Evolutionary conservation across 2,113 vertebrate species (phyloP).

Genomic region (Alexandromys fortis): DNA sequence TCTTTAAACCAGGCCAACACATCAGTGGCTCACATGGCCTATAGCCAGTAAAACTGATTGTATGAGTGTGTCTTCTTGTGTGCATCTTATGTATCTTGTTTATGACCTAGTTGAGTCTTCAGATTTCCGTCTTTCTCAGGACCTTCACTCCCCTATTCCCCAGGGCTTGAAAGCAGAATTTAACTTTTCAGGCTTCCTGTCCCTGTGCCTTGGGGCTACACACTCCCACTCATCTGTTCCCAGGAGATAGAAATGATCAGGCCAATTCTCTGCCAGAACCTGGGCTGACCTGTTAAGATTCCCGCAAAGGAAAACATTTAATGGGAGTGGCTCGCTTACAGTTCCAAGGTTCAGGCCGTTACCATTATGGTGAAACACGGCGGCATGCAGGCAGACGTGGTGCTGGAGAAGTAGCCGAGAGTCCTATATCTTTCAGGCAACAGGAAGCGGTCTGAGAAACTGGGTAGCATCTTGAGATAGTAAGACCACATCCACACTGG

Average conservation of each 20-base stretch:
- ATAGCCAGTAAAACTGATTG: background rate
- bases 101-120: background rate
- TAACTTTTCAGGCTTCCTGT: slow-evolving; percentile 25
- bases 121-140: background rate
- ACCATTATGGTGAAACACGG: background rate
- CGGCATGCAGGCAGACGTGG: background rate
- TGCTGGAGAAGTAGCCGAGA: background rate
- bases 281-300: slow-evolving; percentile 26
- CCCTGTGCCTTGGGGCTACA: slow-evolving; percentile 13
- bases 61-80: background rate
- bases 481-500: background rate
- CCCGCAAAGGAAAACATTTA: background rate
- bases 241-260: background rate
- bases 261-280: background rate
- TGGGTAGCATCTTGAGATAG: background rate
- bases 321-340: background rate
- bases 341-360: background rate
- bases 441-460: background rate
- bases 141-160: background rate
- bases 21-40: background rate
- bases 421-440: background rate
- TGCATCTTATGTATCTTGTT: background rate
- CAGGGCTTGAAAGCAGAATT: slow-evolving; percentile 46
- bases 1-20: background rate
- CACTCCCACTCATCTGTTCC: background rate